Conservation (phyloP, 1,140 invertebrate species). For the Calliopsis andreniformis region DNA sequence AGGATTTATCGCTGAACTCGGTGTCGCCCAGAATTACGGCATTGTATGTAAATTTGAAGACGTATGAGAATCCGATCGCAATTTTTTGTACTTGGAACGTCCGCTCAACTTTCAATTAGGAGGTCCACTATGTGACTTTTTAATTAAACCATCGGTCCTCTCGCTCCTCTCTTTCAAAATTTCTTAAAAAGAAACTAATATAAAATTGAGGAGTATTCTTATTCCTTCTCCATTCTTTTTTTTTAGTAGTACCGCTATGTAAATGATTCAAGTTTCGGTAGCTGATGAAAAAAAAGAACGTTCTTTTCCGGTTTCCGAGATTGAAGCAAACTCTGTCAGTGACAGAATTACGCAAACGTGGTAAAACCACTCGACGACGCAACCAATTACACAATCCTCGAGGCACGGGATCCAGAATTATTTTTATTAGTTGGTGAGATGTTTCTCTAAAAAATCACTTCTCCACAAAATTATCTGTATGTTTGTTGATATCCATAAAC, state of each 20-base stretch:
- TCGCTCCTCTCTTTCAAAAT: no score
- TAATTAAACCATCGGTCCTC: conserved; percentile 8
- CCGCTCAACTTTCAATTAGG: conserved; percentile 27
- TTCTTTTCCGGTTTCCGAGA: conserved; percentile 8
- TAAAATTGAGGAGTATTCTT: no score
- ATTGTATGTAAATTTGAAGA: conserved; percentile 60
- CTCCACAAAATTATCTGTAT: no score
- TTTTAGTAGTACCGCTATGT: conserved; percentile 5
- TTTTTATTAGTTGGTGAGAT: conserved; percentile 42
- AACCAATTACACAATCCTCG: conserved; percentile 39
- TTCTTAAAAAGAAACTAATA: no score
- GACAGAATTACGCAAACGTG: conserved; percentile 50
- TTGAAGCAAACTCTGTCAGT: background rate
- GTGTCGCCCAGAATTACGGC: conserved; percentile 28
- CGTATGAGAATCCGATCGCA: background rate
- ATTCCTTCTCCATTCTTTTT: no score
- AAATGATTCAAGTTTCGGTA: conserved; percentile 5
- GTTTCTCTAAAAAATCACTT: no score
- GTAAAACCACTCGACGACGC: conserved; percentile 22
- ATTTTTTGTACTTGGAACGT: conserved; percentile 11
- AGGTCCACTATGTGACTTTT: background rate
- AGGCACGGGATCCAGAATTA: conserved; percentile 25
- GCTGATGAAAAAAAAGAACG: background rate
- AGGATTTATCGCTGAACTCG: conserved; percentile 49
- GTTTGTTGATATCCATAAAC: no score